These are phyloP conservation scores for Phylloscopus trochiloides DNA, from an alignment of 2,113 vertebrate species.

Conservation along the genomic window DNA sequence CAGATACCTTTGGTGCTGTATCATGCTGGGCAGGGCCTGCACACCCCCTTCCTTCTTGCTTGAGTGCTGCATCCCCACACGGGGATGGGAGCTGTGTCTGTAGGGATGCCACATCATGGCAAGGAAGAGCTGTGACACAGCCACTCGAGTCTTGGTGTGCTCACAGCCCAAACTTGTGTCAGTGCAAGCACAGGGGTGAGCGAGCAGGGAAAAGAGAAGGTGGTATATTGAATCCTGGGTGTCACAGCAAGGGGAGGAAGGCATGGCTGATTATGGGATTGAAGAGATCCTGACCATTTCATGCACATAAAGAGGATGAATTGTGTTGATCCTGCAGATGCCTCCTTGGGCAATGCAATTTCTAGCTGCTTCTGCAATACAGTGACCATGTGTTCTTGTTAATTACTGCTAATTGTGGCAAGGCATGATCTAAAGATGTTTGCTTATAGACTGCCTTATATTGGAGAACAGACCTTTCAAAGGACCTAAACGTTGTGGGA, in stretches of 20 bases:
- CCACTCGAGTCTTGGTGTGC: neutral
- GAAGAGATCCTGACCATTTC: neutral
- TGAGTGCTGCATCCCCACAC: neutral
- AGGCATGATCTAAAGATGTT: neutral
- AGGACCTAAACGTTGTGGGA: neutral
- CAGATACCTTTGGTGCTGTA: neutral
- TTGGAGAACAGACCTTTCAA: neutral
- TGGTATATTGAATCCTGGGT: neutral
- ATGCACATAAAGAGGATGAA: neutral
- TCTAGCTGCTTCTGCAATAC: neutral
- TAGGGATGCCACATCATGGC: neutral
- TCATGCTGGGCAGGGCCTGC: neutral
- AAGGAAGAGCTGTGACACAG: neutral
- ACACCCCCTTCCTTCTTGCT: neutral
- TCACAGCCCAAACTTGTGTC: neutral
- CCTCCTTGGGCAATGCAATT: neutral
- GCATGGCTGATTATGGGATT: neutral
- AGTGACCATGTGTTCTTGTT: neutral
- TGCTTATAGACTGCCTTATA: neutral
- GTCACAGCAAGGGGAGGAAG: neutral
- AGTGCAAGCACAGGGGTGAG: neutral
- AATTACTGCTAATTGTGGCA: neutral
- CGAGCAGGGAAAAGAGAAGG: neutral
- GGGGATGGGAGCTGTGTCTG: neutral
- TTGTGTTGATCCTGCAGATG: neutral